phyloP scores from a whole-genome alignment of 2,797 vertebrate genomes.

The Sardinella longiceps region DNA sequence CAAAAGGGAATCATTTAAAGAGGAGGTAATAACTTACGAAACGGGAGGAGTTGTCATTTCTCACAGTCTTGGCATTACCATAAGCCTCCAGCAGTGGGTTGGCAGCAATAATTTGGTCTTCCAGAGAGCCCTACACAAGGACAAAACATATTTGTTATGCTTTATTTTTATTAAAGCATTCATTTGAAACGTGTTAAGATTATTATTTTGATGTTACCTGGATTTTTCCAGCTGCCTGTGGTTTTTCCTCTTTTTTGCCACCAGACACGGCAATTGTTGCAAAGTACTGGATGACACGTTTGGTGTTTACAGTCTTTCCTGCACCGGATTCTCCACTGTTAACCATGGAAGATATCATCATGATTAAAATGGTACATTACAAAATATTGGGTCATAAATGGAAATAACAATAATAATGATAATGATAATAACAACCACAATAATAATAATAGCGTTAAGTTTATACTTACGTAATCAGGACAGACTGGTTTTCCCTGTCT shows the following conservation, averaged over 20 bases:
- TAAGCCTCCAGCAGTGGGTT: constrained; percentile 37
- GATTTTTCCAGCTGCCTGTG: background rate
- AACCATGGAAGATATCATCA: too few species aligned
- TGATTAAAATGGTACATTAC: constrained; percentile 58
- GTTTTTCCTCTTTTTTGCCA: constrained; percentile 41
- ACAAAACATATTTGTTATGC: background rate
- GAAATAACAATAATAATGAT: too few species aligned
- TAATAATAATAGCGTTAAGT: too few species aligned
- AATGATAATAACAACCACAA: too few species aligned
- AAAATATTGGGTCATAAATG: constrained; percentile 49
- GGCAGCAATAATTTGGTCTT: constrained; percentile 55
- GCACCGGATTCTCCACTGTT: constrained; percentile 79
- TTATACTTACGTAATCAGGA: constrained; percentile 72
- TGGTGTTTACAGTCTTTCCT: constrained; percentile 84
- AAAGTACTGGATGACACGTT: constrained; percentile 85
- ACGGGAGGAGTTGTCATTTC: constrained; percentile 91
- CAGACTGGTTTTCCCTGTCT: constrained; percentile 78
- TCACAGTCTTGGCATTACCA: constrained; percentile 78
- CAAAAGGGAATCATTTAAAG: background rate
- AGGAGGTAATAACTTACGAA: constrained; percentile 72
- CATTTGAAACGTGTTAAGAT: too few species aligned
- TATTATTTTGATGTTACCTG: background rate
- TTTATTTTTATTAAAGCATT: too few species aligned
- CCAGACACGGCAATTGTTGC: constrained; percentile 79
- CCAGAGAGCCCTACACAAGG: constrained; percentile 48